Base-by-base conservation (phyloP, 1,140 invertebrate genomes). In the Oryctes rhinoceros region DNA sequence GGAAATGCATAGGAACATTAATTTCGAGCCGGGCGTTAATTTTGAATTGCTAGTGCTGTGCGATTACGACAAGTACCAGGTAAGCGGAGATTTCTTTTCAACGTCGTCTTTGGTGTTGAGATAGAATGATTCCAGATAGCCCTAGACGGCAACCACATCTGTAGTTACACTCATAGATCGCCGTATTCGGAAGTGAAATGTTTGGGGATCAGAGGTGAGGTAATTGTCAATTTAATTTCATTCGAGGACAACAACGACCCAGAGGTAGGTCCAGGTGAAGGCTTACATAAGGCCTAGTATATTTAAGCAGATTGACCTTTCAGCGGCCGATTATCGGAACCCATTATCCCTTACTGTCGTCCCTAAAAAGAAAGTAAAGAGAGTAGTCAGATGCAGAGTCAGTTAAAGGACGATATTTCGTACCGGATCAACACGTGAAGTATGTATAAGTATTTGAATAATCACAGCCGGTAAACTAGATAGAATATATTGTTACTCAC, bases 221-320 rank as follows among this genome's bases (percentile, higher is more conserved):
- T 37, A 15, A 7, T 35, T 18, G 11, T 71, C 5, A 30, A 71
- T 71, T 71, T 71, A 71, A 71, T 71, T 35, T 71, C 65, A 3
- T 37, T 71, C 20, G 65, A 71, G 24, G 65, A 71, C 24, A 37
- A 71, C 65, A 37, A 24, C 7, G 9, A 71, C 10, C 65, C 65
- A 71, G 65, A 24, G 65, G 65, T 71, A 71, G n/a, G 65, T 30
- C 35, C 24, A 30, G 7, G 6, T 71, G 20, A 3, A 35, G n/a
- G 10, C 24, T 24, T 30, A 6, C 7, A 71, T 71, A 37, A 30
- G 35, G 13, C 18, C n/a, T 71, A 30, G 24, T 71, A 71, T 71
- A 71, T 71, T 71, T 71, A 71, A 71, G 65, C 20, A 71, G 65
- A 24, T 71, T 71, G 65, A 71, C 65, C 4, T 71, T 71, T 35